phyloP scores from a whole-genome alignment of 2,888 invertebrate species.

The Euclidia mi region DNA sequence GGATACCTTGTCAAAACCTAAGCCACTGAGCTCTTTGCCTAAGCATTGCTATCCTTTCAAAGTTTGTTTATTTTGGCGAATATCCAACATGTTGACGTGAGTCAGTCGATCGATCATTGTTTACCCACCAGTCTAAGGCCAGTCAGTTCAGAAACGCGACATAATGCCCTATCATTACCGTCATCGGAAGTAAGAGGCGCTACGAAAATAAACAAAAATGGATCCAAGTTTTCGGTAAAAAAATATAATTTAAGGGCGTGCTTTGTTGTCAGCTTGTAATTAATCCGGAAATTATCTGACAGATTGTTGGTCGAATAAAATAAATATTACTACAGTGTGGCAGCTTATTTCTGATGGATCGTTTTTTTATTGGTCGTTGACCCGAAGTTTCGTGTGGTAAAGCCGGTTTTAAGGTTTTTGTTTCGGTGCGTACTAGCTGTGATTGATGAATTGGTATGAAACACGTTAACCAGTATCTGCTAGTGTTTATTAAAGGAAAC shows the following conservation, averaged over 20 bases:
- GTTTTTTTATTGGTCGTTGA: neutral
- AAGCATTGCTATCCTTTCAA: neutral
- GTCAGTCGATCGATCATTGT: constrained; percentile 41
- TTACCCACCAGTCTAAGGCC: constrained; percentile 36
- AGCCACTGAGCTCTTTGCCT: neutral
- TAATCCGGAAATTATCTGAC: constrained; percentile 31
- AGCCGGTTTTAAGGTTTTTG: no score
- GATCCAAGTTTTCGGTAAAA: constrained; percentile 24
- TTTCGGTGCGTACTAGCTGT: neutral
- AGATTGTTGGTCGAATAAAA: constrained; percentile 18
- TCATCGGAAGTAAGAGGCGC: constrained; percentile 44
- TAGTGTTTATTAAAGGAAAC: no score
- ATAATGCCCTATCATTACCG: constrained; percentile 45
- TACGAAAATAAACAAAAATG: constrained; percentile 31
- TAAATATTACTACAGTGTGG: constrained; percentile 2
- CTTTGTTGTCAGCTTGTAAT: constrained; percentile 14
- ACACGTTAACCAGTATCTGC: no score
- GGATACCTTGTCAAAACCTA: neutral
- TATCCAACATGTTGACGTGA: constrained; percentile 21
- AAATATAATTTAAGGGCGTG: constrained; percentile 19
- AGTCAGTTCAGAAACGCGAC: constrained; percentile 36
- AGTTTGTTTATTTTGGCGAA: constrained; percentile 27
- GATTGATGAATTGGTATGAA: no score
- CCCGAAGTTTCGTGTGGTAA: neutral
- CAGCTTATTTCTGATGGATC: constrained; percentile 5